A percentile compares a stretch with the other conserved stretches of the same genome.
Conservation (phyloP, 2,888 invertebrate genomes). For the Phyllotreta cruciferae region DNA sequence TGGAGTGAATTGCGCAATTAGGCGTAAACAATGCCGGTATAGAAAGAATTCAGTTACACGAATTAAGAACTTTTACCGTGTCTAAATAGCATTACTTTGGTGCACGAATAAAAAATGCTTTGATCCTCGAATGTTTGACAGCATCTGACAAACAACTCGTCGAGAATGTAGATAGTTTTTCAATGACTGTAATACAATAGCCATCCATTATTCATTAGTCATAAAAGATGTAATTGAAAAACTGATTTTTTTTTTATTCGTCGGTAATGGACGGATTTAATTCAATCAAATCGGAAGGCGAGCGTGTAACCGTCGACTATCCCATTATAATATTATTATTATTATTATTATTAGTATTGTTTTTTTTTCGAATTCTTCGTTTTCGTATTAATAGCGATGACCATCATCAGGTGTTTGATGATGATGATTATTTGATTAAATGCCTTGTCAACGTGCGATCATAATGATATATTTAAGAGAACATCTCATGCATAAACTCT, state of each 20-base stretch:
- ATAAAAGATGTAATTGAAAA: conserved; percentile 39
- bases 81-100: conserved; percentile 11
- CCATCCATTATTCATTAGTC: conserved; percentile 46
- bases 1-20: no score
- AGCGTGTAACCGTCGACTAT: conserved; percentile 8
- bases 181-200: conserved; percentile 45
- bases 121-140: conserved; percentile 19
- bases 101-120: not conserved
- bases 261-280: conserved; percentile 33
- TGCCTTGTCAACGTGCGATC: no score
- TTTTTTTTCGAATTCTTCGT: no score
- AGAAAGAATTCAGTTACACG: not conserved
- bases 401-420: no score
- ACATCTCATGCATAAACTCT: no score
- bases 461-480: no score
- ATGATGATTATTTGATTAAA: no score
- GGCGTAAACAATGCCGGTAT: no score
- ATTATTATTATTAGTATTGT: no score
- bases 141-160: conserved; percentile 35
- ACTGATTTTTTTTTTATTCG: conserved; percentile 31
- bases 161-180: conserved; percentile 42
- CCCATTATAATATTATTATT: conserved; percentile 7
- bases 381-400: no score
- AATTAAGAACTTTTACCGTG: conserved; percentile 8
- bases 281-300: conserved; percentile 31